Base-by-base conservation (phyloP, 2,113 vertebrate species). In the Tupaia tana region DNA sequence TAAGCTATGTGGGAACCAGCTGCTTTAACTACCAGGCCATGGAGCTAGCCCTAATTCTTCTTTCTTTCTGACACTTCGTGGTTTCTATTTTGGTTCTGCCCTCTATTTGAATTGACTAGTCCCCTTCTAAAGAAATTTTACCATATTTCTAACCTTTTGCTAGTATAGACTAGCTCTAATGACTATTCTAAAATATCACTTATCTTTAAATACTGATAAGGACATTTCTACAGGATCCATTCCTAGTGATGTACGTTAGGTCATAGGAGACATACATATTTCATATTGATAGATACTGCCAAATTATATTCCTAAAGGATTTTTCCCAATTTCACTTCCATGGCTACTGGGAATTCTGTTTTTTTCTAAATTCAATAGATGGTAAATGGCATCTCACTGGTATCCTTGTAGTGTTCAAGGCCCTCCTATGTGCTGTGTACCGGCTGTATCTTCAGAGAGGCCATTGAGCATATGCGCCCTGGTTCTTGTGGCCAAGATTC, bases 351-450 rank as follows among this genome's bases (percentile, higher is more conserved):
- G 54, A 80, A 86, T 27, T 56, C 43, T 70, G 34, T 25, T 52
- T 25, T 34, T 2, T 67, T 22, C 69, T 29, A 58, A 64, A 59
- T 59, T n/a, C 16, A n/a, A 74, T 2, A 86, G 9, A 6, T 25
- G 13, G 16, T 13, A 14, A 52, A 63, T 2, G 14, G 58, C 9
- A 13, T 13, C 2, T 73, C 43, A 22, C 1, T 59, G 27, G 1
- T 19, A 25, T 8, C 12, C 20, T 63, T 69, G 81, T 34, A 1
- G 2, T 2, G 10, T 20, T 0, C n/a, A 19, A 24, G 67, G n/a
- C n/a, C 24, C 13, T 66, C n/a, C 82, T 16, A 4, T 3, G 1
- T 0, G 58, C 52, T 31, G n/a, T 1, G 1, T 1, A 0, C 61
- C 54, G 4, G 94, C 29, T 2, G 1, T 15, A 18, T 27, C 70